A percentile compares a stretch with the other conserved stretches of the same genome.
phyloP scores from a whole-genome alignment of 2,797 vertebrate genomes.

The Phalanger gymnotis region DNA sequence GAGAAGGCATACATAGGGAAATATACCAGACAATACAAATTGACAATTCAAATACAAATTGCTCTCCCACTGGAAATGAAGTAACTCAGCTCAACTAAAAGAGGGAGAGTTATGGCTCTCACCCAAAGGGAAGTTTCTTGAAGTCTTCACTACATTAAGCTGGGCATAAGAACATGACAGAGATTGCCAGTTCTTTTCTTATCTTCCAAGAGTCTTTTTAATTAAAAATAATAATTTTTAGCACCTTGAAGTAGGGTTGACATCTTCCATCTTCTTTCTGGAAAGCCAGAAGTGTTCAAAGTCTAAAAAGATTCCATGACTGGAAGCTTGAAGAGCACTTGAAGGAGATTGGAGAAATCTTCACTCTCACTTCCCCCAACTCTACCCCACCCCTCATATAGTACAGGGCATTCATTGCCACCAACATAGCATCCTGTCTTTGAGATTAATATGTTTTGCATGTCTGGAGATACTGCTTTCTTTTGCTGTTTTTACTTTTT shows the following conservation, averaged over 20 bases:
- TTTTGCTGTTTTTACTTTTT: not conserved
- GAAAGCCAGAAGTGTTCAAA: too few relatives aligned
- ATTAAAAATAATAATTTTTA: too few relatives aligned
- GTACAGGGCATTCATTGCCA: not conserved
- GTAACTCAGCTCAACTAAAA: not conserved
- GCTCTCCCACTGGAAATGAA: not conserved
- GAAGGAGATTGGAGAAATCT: not conserved
- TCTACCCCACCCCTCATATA: not conserved
- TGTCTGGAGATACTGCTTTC: not conserved
- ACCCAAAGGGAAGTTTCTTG: not conserved
- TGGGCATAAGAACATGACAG: not conserved
- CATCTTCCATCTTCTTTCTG: too few relatives aligned
- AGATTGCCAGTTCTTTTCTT: not conserved
- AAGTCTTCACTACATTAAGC: not conserved
- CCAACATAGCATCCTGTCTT: not conserved
- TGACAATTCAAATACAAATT: too few relatives aligned
- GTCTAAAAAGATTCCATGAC: not conserved
- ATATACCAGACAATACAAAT: not conserved
- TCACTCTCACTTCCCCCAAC: not conserved
- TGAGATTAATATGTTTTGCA: not conserved
- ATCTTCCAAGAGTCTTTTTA: not conserved
- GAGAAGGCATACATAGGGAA: not conserved
- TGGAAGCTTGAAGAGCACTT: not conserved
- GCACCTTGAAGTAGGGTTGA: too few relatives aligned
- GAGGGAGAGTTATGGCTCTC: not conserved